Percentiles rank a stretch among this genome's conserved stretches.
These are phyloP conservation scores for Trissolcus brochymenae DNA, from an alignment of 2,888 invertebrate species.

Conservation along the genomic window DNA sequence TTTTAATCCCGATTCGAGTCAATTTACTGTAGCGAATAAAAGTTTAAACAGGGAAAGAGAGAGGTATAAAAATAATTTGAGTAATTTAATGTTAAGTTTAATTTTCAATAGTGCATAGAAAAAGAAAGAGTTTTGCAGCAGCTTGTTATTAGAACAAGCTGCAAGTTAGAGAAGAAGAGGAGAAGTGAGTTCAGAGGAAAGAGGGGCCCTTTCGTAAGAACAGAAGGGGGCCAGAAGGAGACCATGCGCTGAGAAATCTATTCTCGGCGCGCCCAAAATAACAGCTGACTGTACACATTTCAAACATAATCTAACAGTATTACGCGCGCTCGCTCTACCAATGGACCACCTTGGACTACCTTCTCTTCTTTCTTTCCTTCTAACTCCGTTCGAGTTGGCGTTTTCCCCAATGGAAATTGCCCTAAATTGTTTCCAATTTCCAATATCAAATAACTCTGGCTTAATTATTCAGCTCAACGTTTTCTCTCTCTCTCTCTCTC, in stretches of 20 bases:
- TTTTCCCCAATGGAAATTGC: constrained; percentile 45
- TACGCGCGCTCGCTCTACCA: constrained; percentile 33
- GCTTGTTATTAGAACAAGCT: constrained; percentile 29
- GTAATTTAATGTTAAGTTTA: neutral
- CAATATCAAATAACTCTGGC: constrained; percentile 16
- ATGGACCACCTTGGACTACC: constrained; percentile 56
- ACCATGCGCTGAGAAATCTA: constrained; percentile 61
- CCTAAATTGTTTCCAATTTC: constrained; percentile 39
- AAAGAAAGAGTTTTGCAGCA: neutral
- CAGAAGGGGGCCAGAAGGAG: constrained; percentile 55
- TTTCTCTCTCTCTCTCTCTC: neutral
- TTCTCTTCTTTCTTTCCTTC: constrained; percentile 50
- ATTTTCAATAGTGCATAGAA: neutral
- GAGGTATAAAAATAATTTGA: neutral
- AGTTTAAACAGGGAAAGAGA: too few species aligned
- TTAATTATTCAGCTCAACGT: neutral
- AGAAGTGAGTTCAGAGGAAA: constrained; percentile 8
- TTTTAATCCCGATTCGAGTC: too few species aligned
- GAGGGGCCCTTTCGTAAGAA: constrained; percentile 36
- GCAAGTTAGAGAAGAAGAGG: constrained; percentile 10
- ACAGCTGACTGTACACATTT: constrained; percentile 64
- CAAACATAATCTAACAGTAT: constrained; percentile 55
- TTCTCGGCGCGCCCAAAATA: constrained; percentile 66
- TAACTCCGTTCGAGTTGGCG: constrained; percentile 33
- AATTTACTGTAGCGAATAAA: too few species aligned